Base-by-base conservation (phyloP, 2,797 vertebrate genomes). In the Parambassis ranga region DNA sequence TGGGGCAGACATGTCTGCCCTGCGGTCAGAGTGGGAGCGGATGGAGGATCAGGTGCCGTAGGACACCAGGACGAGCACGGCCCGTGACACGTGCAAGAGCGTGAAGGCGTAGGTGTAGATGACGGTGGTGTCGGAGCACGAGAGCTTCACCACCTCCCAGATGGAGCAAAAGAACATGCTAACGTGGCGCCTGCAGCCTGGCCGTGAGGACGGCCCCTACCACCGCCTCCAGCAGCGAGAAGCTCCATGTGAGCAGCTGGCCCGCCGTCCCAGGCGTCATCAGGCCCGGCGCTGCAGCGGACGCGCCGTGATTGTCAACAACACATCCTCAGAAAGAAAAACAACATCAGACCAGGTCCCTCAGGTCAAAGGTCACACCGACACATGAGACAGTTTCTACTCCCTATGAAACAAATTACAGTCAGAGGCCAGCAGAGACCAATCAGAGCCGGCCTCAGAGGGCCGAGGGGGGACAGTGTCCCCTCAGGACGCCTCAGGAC, bases 1-100 rank as follows among this genome's bases (percentile, higher is more conserved):
- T 92, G 91, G 0, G 90, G 91, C 33, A 89, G 1, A 14, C 90
- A 91, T 0, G 87, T 92, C 75, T 92, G 89, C 91, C 38, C 15
- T 79, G 39, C 72, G 55, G 32, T 61, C 3, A 1, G 68, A 44
- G 1, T 2, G 70, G 3, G 88, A 79, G 4, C 30, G 13, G 6
- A 85, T 18, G 0, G 87, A 33, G 65, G 33, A 91, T 38, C 39
- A 92, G 82, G n/a, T 58, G 0, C 16, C 47, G 39, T 92, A 92
- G 9, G 89, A 90, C 3, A 79, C 36, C 9, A 87, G 2, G 39
- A 92, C 87, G 11, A 91, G 58, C 0, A 4, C n/a, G 1, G 53
- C 47, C 75, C 90, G 87, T 1, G 10, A 19, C 0, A 66, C 0
- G 47, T 89, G 81, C 1, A 36, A 67, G 1, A 90, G 18, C 33